Evolutionary conservation across 2,888 invertebrate genomes (phyloP).

Genomic region (Leptopilina syphax): DNA sequence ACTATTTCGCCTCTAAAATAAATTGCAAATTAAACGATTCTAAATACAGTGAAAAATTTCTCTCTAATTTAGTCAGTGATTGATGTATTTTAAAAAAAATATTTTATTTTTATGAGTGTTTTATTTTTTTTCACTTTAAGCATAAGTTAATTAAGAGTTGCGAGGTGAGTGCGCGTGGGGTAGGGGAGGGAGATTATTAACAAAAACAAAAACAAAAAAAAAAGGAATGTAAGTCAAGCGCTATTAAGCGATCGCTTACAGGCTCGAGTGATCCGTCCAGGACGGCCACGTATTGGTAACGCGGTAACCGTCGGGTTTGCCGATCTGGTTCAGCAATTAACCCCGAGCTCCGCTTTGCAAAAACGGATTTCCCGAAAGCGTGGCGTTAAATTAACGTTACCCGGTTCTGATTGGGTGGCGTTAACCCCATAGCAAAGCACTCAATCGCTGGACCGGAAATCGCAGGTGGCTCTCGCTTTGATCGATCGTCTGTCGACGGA

Average conservation of each 20-base stretch:
- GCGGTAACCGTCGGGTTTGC: constrained; percentile 38
- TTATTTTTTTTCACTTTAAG: too few species aligned
- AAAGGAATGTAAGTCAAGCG: neutral
- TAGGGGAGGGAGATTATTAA: neutral
- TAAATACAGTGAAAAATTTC: too few species aligned
- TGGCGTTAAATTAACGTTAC: constrained; percentile 74
- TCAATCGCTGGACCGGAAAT: constrained; percentile 63
- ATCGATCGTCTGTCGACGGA: constrained; percentile 60
- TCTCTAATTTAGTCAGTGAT: too few species aligned
- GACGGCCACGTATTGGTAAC: neutral
- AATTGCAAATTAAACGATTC: too few species aligned
- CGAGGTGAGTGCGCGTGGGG: too few species aligned
- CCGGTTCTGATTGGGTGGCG: constrained; percentile 67
- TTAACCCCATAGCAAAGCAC: constrained; percentile 52
- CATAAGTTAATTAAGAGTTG: too few species aligned
- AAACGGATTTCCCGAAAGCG: constrained; percentile 71
- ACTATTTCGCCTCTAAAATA: too few species aligned
- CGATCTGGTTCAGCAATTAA: constrained; percentile 64
- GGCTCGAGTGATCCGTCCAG: constrained; percentile 14
- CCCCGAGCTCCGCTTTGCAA: constrained; percentile 65
- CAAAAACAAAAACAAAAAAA: neutral
- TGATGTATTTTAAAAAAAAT: too few species aligned
- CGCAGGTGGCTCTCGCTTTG: constrained; percentile 64
- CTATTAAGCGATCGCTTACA: neutral
- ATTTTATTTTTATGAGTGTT: too few species aligned